These are phyloP conservation scores for Lanius collurio DNA, from an alignment of 2,113 vertebrate species.

Conservation along the genomic window DNA sequence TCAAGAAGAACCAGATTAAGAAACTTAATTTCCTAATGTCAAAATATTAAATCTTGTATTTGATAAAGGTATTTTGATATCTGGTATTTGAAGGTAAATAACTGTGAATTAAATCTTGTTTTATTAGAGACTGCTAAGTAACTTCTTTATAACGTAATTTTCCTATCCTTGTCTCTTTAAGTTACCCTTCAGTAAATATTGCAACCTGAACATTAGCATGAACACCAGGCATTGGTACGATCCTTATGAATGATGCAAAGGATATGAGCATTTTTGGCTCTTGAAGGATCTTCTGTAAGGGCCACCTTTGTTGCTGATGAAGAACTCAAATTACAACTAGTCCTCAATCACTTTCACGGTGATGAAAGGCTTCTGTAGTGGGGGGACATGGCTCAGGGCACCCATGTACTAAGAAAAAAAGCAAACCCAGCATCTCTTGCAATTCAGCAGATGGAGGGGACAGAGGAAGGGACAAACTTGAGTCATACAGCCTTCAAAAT, in stretches of 20 bases:
- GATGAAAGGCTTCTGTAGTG: neutral
- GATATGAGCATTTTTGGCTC: neutral
- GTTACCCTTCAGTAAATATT: neutral
- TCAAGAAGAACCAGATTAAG: neutral
- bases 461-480: neutral
- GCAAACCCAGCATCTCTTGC: neutral
- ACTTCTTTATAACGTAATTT: neutral
- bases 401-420: neutral
- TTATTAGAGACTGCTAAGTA: neutral
- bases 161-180: neutral
- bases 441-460: neutral
- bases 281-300: neutral
- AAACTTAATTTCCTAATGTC: neutral
- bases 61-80: neutral
- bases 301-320: neutral
- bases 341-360: neutral
- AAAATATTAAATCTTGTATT: neutral
- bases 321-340: neutral
- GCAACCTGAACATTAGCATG: neutral
- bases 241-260: neutral
- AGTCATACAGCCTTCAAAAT: neutral
- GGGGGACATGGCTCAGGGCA: neutral
- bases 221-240: neutral
- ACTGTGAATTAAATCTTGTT: neutral
- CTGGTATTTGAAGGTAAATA: neutral